Percentiles rank a stretch among this genome's conserved stretches.
Evolutionary conservation across 1,140 invertebrate genomes (phyloP).

Genomic region (Alviniconcha marisindica): DNA sequence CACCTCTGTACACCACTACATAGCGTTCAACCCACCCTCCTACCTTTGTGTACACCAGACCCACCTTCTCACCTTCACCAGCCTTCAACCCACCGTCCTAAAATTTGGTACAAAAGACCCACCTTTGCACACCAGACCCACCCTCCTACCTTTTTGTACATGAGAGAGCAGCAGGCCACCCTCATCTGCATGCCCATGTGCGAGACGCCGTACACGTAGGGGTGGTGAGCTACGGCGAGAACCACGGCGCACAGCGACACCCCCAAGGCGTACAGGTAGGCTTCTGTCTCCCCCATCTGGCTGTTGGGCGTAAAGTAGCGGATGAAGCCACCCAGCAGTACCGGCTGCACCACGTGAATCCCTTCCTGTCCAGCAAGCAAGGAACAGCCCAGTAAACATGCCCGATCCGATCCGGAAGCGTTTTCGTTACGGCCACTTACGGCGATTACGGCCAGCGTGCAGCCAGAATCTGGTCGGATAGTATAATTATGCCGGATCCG

Average conservation of each 20-base stretch:
- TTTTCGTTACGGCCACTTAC: too few relatives aligned
- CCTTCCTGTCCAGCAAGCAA: slow-evolving; percentile 64
- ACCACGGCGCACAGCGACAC: slow-evolving; percentile 84
- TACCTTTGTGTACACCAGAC: too few relatives aligned
- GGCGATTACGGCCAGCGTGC: too few relatives aligned
- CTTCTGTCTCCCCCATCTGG: slow-evolving; percentile 55
- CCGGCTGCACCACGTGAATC: slow-evolving; percentile 72
- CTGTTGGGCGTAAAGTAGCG: slow-evolving; percentile 70
- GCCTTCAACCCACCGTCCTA: too few relatives aligned
- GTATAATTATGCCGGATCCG: too few relatives aligned
- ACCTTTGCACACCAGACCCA: too few relatives aligned
- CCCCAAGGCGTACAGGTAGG: slow-evolving; percentile 71
- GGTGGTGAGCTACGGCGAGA: slow-evolving; percentile 85
- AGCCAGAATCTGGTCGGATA: too few relatives aligned
- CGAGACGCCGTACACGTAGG: slow-evolving; percentile 85
- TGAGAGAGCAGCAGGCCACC: slow-evolving; percentile 85
- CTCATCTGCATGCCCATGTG: slow-evolving; percentile 86
- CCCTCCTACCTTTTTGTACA: slow-evolving; percentile 89
- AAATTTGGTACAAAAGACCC: too few relatives aligned
- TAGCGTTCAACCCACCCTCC: too few relatives aligned
- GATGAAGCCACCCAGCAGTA: slow-evolving; percentile 72
- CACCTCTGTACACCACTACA: too few relatives aligned
- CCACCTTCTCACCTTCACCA: too few relatives aligned
- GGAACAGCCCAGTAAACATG: not conserved
- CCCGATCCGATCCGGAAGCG: not conserved